A percentile compares a stretch with the other conserved stretches of the same genome.
phyloP scores from a whole-genome alignment of 2,113 vertebrate species.

The Nyctereutes procyonoides region DNA sequence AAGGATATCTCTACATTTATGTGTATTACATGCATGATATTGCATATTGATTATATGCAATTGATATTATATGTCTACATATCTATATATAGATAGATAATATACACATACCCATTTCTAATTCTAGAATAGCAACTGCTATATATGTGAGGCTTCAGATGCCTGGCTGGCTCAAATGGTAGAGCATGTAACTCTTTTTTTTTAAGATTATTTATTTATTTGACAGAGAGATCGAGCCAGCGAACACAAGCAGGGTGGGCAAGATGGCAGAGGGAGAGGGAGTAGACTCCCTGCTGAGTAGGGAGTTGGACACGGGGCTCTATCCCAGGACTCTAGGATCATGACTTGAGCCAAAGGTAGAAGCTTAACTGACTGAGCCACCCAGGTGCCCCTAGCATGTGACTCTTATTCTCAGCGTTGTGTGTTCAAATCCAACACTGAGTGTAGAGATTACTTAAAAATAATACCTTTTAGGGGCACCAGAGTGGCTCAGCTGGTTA shows the following conservation, averaged over 20 bases:
- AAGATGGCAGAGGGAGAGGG: too few relatives aligned
- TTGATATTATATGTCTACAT: neutral
- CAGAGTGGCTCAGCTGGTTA: neutral
- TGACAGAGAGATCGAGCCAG: too few relatives aligned
- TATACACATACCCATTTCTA: neutral
- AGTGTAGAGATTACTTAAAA: neutral
- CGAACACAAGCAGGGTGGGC: too few relatives aligned
- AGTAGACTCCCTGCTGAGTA: too few relatives aligned
- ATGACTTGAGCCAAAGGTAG: too few relatives aligned
- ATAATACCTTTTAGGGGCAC: neutral
- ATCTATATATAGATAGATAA: neutral
- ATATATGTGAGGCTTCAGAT: neutral
- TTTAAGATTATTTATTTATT: too few relatives aligned
- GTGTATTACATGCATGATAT: neutral
- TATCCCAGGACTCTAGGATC: too few relatives aligned
- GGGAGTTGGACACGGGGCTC: too few relatives aligned
- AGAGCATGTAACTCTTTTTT: neutral
- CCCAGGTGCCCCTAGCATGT: neutral
- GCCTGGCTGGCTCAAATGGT: neutral
- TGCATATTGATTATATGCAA: neutral
- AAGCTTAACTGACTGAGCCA: too few relatives aligned
- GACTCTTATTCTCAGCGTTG: neutral
- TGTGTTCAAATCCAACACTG: neutral
- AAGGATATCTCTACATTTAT: neutral
- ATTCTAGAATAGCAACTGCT: slow-evolving; percentile 48